A percentile compares a stretch with the other conserved stretches of the same genome.
These are phyloP conservation scores for Eunapius fragilis DNA, from an alignment of 37 sponge, comb jelly and placozoan species.

Conservation along the genomic window DNA sequence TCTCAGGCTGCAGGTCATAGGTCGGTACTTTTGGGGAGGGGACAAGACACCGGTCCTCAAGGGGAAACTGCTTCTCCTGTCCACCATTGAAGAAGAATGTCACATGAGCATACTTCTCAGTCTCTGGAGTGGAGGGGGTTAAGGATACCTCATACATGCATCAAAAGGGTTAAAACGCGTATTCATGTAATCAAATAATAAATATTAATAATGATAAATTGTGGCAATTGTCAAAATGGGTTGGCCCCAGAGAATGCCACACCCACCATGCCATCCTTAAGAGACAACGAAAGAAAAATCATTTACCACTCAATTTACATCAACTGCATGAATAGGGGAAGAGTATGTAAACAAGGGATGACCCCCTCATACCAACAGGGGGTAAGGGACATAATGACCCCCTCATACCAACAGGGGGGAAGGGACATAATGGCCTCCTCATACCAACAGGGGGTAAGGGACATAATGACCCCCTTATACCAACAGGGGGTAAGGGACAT, in stretches of 20 bases:
- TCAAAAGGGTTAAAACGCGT: not conserved
- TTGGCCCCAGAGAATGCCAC: not conserved
- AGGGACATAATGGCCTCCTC: too few relatives aligned
- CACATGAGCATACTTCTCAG: conserved; percentile 99
- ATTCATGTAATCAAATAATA: not conserved
- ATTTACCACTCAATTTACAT: not conserved
- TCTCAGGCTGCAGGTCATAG: conserved; percentile 96
- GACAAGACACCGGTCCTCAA: conserved; percentile 87
- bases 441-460: too few relatives aligned
- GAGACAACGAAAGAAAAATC: not conserved
- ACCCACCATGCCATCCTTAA: not conserved
- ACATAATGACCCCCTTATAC: too few relatives aligned
- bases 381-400: too few relatives aligned
- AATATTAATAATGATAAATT: not conserved
- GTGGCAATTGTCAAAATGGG: not conserved
- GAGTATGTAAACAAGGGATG: not conserved
- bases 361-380: too few relatives aligned
- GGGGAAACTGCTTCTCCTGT: conserved; percentile 68
- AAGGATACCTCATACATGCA: not conserved
- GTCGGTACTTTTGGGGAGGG: conserved; percentile 97
- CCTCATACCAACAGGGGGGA: too few relatives aligned
- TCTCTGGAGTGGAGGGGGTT: conserved; percentile 49
- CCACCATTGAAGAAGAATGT: conserved; percentile 99
- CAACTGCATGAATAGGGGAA: not conserved
- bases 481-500: too few relatives aligned